Conservation (phyloP, 2,888 invertebrate species). For the Portevinia maculata region DNA sequence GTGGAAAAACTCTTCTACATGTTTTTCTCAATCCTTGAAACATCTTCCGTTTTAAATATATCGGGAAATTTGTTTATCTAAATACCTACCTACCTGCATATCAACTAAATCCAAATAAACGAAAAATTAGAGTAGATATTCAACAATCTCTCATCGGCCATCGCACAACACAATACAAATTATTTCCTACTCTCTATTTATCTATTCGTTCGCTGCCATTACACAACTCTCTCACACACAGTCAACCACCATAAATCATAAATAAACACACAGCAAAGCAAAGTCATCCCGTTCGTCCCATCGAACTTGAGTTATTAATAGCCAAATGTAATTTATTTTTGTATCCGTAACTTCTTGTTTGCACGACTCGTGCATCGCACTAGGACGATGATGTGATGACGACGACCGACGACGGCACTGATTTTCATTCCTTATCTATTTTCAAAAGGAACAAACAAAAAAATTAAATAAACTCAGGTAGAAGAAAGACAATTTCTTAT, state of each 20-base stretch:
- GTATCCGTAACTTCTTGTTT: constrained; percentile 54
- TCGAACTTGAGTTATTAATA: constrained; percentile 63
- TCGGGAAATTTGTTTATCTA: neutral
- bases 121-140: neutral
- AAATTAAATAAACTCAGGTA: constrained; percentile 11
- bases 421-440: constrained; percentile 50
- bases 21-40: no score
- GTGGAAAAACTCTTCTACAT: no score
- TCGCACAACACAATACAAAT: constrained; percentile 2
- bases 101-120: neutral
- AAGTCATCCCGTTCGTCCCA: constrained; percentile 14
- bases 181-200: neutral
- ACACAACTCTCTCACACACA: constrained; percentile 27
- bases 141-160: constrained; percentile 4
- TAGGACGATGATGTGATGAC: constrained; percentile 23
- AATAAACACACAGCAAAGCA: constrained; percentile 5
- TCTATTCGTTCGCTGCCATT: neutral
- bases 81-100: neutral
- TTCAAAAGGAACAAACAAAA: constrained; percentile 1
- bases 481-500: constrained; percentile 14
- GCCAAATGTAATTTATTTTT: constrained; percentile 54
- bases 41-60: neutral
- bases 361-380: constrained; percentile 36
- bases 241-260: constrained; percentile 30
- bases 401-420: constrained; percentile 5